A percentile compares a stretch with the other conserved stretches of the same genome.
Evolutionary conservation across 2,113 vertebrate genomes (phyloP).

Genomic region (Cyanoderma ruficeps): DNA sequence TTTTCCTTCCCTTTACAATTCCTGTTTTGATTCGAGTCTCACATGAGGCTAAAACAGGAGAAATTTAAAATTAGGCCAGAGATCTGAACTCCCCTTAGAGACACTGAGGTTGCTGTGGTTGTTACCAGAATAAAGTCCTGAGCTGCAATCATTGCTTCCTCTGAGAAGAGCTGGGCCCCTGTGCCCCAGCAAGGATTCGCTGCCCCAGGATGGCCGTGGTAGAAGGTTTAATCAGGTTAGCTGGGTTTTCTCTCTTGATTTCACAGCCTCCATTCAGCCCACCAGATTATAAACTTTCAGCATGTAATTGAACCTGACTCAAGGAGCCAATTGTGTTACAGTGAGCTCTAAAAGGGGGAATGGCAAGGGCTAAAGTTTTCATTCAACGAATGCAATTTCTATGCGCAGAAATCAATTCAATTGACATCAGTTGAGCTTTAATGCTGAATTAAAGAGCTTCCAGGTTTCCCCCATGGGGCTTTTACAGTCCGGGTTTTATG

Average conservation of each 20-base stretch:
- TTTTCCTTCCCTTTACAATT: not conserved
- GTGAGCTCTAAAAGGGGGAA: slow-evolving; percentile 57
- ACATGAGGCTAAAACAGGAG: not conserved
- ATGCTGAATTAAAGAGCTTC: slow-evolving; percentile 70
- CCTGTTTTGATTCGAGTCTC: not conserved
- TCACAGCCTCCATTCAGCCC: slow-evolving; percentile 66
- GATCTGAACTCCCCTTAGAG: not conserved
- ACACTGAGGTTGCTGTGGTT: not conserved
- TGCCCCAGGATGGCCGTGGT: not conserved
- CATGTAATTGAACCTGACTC: slow-evolving; percentile 68
- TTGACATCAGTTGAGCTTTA: slow-evolving; percentile 66
- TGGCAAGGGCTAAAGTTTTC: slow-evolving; percentile 64
- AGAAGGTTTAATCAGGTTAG: slow-evolving; percentile 64
- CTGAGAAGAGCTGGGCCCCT: not conserved
- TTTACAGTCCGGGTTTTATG: slow-evolving; percentile 70
- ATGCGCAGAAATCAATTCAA: slow-evolving; percentile 58
- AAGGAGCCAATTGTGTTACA: slow-evolving; percentile 68
- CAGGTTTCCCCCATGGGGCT: slow-evolving; percentile 63
- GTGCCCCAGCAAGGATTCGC: not conserved
- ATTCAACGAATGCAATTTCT: slow-evolving; percentile 62
- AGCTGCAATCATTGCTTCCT: not conserved
- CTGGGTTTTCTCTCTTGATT: slow-evolving; percentile 67
- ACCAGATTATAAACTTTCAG: slow-evolving; percentile 71
- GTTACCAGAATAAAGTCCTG: not conserved
- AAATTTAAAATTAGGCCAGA: slow-evolving; percentile 9